A percentile compares a stretch with the other conserved stretches of the same genome.
phyloP scores from a whole-genome alignment of 2,113 vertebrate species.

The Physeter macrocephalus region DNA sequence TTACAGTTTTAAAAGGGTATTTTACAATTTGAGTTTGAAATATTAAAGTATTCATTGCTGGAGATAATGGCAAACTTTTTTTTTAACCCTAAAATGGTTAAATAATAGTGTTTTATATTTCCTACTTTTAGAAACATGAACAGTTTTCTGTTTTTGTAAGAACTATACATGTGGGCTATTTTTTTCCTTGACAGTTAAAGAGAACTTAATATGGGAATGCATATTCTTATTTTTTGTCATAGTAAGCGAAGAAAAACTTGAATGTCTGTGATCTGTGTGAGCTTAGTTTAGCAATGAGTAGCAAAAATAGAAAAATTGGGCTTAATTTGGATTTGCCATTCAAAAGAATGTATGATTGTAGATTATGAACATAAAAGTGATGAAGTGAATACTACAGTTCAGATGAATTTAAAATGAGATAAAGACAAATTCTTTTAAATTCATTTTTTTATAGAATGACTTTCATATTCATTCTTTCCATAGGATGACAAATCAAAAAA shows the following conservation, averaged over 20 bases:
- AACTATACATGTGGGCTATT: background rate
- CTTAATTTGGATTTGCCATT: constrained; percentile 35
- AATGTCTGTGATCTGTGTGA: background rate
- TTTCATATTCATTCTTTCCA: constrained; percentile 45
- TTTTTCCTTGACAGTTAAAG: constrained; percentile 10
- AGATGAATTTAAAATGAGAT: constrained; percentile 32
- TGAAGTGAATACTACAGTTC: background rate
- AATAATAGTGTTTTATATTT: background rate
- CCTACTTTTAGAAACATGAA: constrained; percentile 7
- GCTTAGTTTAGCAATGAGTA: constrained; percentile 18
- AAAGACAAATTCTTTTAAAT: constrained; percentile 25
- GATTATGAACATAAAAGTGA: background rate
- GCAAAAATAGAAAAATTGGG: constrained; percentile 21
- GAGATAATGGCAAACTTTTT: background rate
- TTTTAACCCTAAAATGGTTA: background rate
- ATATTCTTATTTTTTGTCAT: constrained; percentile 20
- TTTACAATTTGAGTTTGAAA: constrained; percentile 31
- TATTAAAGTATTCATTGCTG: constrained; percentile 32
- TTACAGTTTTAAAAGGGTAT: constrained; percentile 1
- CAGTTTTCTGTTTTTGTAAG: constrained; percentile 3
- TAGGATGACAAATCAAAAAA: constrained; percentile 88
- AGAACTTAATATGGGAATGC: background rate
- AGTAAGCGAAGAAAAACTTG: constrained; percentile 12
- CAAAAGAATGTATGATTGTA: constrained; percentile 9
- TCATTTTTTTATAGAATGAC: constrained; percentile 72